A percentile compares a stretch with the other conserved stretches of the same genome.
phyloP scores from a whole-genome alignment of 2,888 invertebrate species.

The Drosophila fungiperda region DNA sequence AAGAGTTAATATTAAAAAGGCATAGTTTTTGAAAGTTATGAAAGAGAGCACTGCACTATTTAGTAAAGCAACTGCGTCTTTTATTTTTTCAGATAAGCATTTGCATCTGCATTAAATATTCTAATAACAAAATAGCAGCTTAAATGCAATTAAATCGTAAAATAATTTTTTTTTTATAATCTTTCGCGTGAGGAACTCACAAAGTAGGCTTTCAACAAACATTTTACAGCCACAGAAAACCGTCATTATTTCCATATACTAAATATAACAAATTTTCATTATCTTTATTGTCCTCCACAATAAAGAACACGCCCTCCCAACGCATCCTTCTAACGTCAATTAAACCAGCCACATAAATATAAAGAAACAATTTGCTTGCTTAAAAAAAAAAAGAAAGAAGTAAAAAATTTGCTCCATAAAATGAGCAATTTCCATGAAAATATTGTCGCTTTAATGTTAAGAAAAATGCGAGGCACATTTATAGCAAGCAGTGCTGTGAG shows the following conservation, averaged over 20 bases:
- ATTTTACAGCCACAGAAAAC: neutral
- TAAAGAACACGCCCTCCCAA: neutral
- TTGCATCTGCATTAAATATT: neutral
- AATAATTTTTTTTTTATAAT: neutral
- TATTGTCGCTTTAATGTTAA: constrained; percentile 69
- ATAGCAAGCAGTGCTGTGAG: constrained; percentile 49
- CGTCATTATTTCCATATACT: constrained; percentile 6
- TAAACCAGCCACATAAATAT: constrained; percentile 72
- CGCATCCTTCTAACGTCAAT: constrained; percentile 46
- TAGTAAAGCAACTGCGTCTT: neutral
- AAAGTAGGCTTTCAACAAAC: constrained; percentile 1
- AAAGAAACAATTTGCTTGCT: constrained; percentile 58
- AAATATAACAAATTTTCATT: constrained; percentile 49
- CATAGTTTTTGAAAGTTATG: no score
- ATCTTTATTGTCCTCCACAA: constrained; percentile 50
- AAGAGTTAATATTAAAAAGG: neutral
- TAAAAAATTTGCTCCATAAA: constrained; percentile 44
- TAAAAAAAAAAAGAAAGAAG: constrained; percentile 25
- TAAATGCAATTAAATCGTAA: neutral
- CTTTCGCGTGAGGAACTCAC: neutral
- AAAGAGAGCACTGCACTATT: no score
- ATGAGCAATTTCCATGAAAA: constrained; percentile 73
- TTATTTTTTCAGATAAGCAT: neutral
- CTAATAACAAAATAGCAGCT: neutral
- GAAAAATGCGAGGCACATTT: constrained; percentile 69